These are phyloP conservation scores for Lanius ludovicianus DNA, from an alignment of 2,113 vertebrate species.

Conservation along the genomic window DNA sequence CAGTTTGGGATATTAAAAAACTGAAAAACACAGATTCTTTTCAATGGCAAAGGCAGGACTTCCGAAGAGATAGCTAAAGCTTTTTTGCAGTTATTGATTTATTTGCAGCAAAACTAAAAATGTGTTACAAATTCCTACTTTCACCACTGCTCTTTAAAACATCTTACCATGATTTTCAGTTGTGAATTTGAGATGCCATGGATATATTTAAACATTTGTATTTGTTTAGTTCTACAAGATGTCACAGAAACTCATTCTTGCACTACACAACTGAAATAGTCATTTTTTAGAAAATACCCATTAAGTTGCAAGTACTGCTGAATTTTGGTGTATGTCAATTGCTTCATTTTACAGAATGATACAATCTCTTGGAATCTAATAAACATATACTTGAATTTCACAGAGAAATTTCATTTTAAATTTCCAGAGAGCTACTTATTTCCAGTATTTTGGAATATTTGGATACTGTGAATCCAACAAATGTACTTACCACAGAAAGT, in stretches of 20 bases:
- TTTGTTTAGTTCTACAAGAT: background rate
- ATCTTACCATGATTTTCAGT: background rate
- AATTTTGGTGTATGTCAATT: background rate
- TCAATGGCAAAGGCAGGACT: background rate
- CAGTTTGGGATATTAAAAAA: background rate
- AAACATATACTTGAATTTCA: background rate
- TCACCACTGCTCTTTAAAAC: background rate
- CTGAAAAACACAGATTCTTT: background rate
- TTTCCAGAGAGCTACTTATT: background rate
- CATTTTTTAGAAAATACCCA: background rate
- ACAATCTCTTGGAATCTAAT: background rate
- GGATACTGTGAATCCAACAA: background rate
- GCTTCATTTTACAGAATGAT: background rate
- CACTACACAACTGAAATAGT: background rate
- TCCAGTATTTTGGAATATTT: background rate
- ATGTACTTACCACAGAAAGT: background rate
- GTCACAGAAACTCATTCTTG: background rate
- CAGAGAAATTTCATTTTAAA: background rate
- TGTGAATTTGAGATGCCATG: background rate
- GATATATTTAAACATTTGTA: background rate
- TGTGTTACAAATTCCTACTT: background rate
- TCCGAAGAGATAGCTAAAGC: background rate
- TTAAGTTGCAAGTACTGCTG: background rate
- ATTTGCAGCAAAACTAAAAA: background rate
- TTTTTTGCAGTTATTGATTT: background rate